Evolutionary conservation across 2,888 invertebrate genomes (phyloP), one percentile per base, ranked within the genome.

Genomic region (Spodoptera picta): DNA sequence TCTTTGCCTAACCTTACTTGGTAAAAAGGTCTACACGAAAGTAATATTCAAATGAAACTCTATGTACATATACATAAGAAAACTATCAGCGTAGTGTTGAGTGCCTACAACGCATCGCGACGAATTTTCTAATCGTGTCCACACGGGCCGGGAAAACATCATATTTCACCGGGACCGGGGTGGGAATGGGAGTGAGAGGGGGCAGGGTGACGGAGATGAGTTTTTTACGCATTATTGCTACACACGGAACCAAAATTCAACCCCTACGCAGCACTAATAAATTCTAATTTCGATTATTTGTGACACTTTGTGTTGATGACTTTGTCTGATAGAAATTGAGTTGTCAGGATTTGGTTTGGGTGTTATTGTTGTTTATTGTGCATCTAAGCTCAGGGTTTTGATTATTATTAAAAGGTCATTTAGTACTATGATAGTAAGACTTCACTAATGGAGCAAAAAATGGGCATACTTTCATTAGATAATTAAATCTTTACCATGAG

Each of bases 221-320:
- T 92, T 94, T 94, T 93, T 93, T 94, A 93, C 94, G 93, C 94
- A 93, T 94, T 93, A 93, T 91, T 92, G 91, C 92, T 90, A 91
- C 90, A 91, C 90, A 90, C 91, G 89, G 90, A 87, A 87, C 88
- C 86, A 87, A 79, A 88, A 90, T 90, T 90, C 89, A 87, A 88
- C 90, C 90, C 91, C 89, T 87, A 85, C 85, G 85, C 78, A 82
- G 80, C 80, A 84, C 87, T 91, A 91, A 92, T 92, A 92, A 92
- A 92, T 92, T 91, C 88, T 90, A 90, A 91, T 92, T 90, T 89
- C 88, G 89, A 91, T 91, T 90, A 91, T 90, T 88, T 86, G 86
- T 87, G 85, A 83, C 84, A 82, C 80, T 82, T 80, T 80, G 73
- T 73, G 65, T 71, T 82, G 78, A 82, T 81, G 76, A 81, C 47